These are phyloP conservation scores for Dromococcyx pavoninus DNA, from an alignment of 2,797 vertebrate species.

Conservation along the genomic window DNA sequence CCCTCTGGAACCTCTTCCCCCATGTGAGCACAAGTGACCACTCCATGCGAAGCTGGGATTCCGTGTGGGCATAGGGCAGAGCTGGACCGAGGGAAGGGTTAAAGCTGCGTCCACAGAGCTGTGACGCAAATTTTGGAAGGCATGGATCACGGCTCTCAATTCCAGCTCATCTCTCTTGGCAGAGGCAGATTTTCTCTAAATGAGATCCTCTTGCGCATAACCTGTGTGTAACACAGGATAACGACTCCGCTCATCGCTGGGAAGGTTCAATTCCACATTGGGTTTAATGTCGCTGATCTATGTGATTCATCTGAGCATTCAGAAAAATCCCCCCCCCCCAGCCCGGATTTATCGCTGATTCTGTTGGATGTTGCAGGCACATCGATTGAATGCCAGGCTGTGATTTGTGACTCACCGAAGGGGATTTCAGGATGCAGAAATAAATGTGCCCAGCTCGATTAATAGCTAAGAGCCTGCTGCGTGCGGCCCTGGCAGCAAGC, in stretches of 20 bases:
- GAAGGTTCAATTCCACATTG: not conserved
- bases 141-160: not conserved
- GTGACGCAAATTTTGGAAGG: not conserved
- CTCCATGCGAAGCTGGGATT: rapidly evolving
- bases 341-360: constrained; percentile 41
- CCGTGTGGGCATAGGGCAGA: rapidly evolving
- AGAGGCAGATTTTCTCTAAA: not conserved
- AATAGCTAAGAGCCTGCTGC: constrained; percentile 54
- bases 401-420: constrained; percentile 33
- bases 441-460: constrained; percentile 33
- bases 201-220: not conserved
- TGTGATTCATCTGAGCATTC: constrained; percentile 15
- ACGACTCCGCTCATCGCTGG: not conserved
- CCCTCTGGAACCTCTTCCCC: not conserved
- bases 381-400: not conserved
- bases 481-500: not conserved
- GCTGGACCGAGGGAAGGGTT: not conserved
- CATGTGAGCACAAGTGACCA: rapidly evolving
- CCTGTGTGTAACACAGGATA: not conserved
- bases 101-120: not conserved
- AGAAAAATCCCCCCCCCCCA: constrained; percentile 18
- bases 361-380: not conserved
- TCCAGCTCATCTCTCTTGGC: not conserved
- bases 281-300: not conserved
- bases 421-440: constrained; percentile 12